phyloP scores from a whole-genome alignment of 2,797 vertebrate genomes.

The Sebastes iracundus region DNA sequence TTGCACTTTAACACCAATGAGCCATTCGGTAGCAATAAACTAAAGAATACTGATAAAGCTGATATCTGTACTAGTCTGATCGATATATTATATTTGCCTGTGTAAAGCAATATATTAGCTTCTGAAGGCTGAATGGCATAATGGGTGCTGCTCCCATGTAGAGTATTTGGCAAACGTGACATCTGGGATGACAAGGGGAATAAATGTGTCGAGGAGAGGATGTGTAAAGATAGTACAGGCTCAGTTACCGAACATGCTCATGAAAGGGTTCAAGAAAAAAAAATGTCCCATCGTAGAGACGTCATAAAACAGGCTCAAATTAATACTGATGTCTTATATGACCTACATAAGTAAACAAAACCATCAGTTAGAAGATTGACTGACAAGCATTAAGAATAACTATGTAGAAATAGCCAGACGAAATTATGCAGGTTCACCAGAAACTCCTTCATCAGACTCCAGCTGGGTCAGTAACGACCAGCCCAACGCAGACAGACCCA shows the following conservation, averaged over 20 bases:
- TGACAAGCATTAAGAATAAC: too few species aligned
- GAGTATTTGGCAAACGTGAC: conserved; percentile 20
- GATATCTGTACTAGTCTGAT: not conserved
- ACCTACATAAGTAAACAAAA: too few species aligned
- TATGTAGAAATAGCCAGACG: too few species aligned
- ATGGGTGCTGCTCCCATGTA: not conserved
- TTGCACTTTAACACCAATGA: not conserved
- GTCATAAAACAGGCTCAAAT: not conserved
- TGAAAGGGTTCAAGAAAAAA: not conserved
- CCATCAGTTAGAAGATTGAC: too few species aligned
- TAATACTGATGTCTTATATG: too few species aligned
- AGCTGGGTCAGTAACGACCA: too few species aligned
- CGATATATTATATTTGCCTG: not conserved
- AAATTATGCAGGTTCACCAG: too few species aligned
- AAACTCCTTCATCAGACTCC: too few species aligned
- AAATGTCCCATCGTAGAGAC: not conserved
- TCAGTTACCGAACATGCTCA: not conserved
- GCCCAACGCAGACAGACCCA: too few species aligned
- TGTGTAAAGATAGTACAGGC: conserved; percentile 25
- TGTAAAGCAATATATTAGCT: not conserved
- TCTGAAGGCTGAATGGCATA: not conserved
- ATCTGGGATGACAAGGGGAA: not conserved
- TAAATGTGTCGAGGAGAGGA: conserved; percentile 34
- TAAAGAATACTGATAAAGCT: not conserved
- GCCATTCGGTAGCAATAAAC: not conserved